Evolutionary conservation across 2,888 invertebrate species (phyloP), one percentile per base, ranked within the genome.

Genomic region (Microctonus aethiopoides): DNA sequence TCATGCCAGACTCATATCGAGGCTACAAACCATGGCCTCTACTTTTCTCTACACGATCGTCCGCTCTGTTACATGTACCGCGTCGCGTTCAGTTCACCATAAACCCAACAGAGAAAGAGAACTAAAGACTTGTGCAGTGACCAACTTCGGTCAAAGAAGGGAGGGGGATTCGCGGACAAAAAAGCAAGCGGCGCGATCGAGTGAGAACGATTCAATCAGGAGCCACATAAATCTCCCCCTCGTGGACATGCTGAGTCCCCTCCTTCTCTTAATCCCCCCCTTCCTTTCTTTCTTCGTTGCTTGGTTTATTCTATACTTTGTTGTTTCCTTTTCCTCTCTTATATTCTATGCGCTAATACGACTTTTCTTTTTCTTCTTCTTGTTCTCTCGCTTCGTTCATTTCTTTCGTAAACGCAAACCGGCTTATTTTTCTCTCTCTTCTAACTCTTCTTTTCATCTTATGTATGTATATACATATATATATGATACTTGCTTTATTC

Each of bases 131-230:
- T 46, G 26, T 24, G 39, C 65, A 56, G 56, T 54, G 36, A 65
- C 65, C 65, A 65, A 65, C 39, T 74, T 46, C 72, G 71, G 76
- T 74, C 75, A 67, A 13, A 78, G 71, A 74, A 74, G 70, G 73
- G 54, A 29, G 7, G 70, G 73, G 54, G 76, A 78, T 77, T 76
- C 75, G 77, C 46, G 75, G 75, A 81, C 82, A 86, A 86, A 84
- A n/a, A 86, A 86, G 83, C 83, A 80, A 82, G 79, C 85, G 82
- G 83, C 83, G 83, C 85, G 84, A 86, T 86, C 85, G 85, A 85
- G 86, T 85, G 86, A 86, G 86, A 86, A 86, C 86, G 86, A 85
- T 86, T 85, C 86, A 86, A 86, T 86, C 86, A 86, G 86, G 84
- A 85, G 85, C 83, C 83, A 85, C 86, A 86, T 86, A 85, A 86